Base-by-base conservation (phyloP, 2,888 invertebrate genomes). In the Reticulitermes lucifugus region DNA sequence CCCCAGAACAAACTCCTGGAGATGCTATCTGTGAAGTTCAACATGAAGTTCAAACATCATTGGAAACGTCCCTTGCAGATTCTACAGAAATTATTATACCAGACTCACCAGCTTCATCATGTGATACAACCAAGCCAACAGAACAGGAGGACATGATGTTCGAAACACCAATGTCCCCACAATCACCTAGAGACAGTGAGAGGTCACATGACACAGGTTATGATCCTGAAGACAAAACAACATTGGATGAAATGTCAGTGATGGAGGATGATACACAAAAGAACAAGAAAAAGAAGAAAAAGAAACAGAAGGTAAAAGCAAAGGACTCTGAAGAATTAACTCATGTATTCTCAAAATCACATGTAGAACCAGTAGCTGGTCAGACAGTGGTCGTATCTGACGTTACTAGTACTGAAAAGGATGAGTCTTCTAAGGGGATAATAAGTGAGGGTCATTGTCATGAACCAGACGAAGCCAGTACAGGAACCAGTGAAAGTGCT, bases 221-320 rank as follows among this genome's bases (percentile, higher is more conserved):
- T 89, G 96, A 96, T 89, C 93, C 95, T 18, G 96, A 95, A 88
- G 93, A 94, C 87, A 91, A 94, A 87, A 93, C 94, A 1, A 91
- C 93, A 41, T 92, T 94, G 88, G 92, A 94, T 90, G 92, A 94
- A 90, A 89, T 88, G 21, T 88, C 89, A 3, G 84, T 88, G 4
- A 85, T 87, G n/a, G 88, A 91, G 91, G 90, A 91, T 87, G 92
- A 92, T 84, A 93, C 92, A 88, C 94, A 92, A 88, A 91, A 91
- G 75, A 91, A 91, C 87, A 92, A 91, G 83, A 89, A 88, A 86
- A 90, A 89, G 87, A 90, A 89, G 88, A 92, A 90, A 91, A 91
- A 88, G 93, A 93, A 93, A 84, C 89, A 93, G 41, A 92, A 91
- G 84, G 91, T 91, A 83, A 91, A 91, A 4, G 91, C 91, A 25